Percentiles rank a stretch among this genome's conserved stretches.
Evolutionary conservation across 2,797 vertebrate species (phyloP).

Genomic region (Phylloscopus collybita): DNA sequence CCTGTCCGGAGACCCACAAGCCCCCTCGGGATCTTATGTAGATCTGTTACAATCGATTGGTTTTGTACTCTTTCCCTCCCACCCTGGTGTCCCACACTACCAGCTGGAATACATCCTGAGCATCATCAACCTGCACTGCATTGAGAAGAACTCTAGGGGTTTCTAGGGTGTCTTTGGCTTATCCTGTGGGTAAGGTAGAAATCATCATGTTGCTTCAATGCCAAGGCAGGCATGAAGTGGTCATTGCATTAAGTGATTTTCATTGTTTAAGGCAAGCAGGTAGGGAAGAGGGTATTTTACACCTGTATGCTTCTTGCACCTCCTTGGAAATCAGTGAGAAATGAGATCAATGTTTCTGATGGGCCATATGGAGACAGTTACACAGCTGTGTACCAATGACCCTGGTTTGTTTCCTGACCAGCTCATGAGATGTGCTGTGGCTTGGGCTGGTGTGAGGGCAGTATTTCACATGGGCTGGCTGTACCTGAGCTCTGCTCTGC

Average conservation of each 20-base stretch:
- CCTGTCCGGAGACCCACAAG: too few species aligned
- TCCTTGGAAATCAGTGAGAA: background rate
- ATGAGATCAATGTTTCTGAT: background rate
- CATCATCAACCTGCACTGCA: background rate
- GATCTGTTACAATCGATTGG: too few species aligned
- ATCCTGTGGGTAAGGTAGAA: background rate
- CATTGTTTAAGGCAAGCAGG: background rate
- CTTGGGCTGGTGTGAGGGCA: background rate
- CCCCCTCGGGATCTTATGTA: too few species aligned
- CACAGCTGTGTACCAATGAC: background rate
- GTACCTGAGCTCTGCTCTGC: background rate
- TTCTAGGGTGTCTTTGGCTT: background rate
- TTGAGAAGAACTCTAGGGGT: background rate
- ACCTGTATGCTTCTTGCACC: background rate
- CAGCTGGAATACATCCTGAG: too few species aligned
- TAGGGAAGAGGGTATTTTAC: background rate
- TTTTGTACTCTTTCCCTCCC: too few species aligned
- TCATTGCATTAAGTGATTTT: background rate
- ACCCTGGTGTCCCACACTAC: too few species aligned
- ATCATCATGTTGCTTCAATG: background rate
- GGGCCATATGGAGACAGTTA: background rate
- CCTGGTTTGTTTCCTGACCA: background rate
- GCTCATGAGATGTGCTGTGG: background rate
- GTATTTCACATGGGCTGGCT: background rate
- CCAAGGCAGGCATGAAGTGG: background rate